Base-by-base conservation (phyloP, 2,113 vertebrate species). In the Tupaia tana region DNA sequence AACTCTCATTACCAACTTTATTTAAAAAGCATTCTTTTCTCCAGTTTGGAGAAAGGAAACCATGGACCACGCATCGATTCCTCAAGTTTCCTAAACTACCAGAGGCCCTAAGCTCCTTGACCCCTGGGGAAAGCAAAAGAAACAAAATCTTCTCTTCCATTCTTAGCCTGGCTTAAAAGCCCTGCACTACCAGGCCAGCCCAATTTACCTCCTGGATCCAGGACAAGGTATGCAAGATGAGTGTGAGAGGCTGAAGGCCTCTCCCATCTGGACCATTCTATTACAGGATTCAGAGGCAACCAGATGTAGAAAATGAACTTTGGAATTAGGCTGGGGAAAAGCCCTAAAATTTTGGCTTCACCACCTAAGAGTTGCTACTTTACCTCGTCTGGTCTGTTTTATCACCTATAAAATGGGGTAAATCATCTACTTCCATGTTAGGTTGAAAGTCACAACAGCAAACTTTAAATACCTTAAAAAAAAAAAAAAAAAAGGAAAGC, bases 21-120 rank as follows among this genome's bases (percentile, higher is more conserved):
- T 34, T 61, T 31, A 69, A 58, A 69, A 58, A 69, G 31, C 7
- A 31, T 11, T 83, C 22, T 90, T 69, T 71, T 29, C 24, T 89
- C 75, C 43, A 87, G 75, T n/a, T 13, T 88, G 22, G 25, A 85
- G 64, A 83, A 19, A 78, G 27, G 22, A 87, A 88, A 73, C 2
- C 27, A 89, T 0, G 0, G 2, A 81, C 3, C 25, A 78, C 12
- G 43, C 43, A 27, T 83, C 84, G 56, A 19, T 71, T 92, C 52
- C 31, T 91, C 16, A 94, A 84, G 27, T 24, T 94, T 90, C 54
- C n/a, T 66, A 64, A 92, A 52, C 54, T 77, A 77, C 13, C 70
- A 80, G 74, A 34, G 54, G 7, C 3, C 79, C 29, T 18, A 58
- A n/a, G 31, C 15, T 77, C 14, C 56, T 71, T 2, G 9, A 61